Percentiles rank a stretch among this genome's conserved stretches.
phyloP scores from a whole-genome alignment of 2,113 vertebrate species.

The Tragelaphus strepsiceros region DNA sequence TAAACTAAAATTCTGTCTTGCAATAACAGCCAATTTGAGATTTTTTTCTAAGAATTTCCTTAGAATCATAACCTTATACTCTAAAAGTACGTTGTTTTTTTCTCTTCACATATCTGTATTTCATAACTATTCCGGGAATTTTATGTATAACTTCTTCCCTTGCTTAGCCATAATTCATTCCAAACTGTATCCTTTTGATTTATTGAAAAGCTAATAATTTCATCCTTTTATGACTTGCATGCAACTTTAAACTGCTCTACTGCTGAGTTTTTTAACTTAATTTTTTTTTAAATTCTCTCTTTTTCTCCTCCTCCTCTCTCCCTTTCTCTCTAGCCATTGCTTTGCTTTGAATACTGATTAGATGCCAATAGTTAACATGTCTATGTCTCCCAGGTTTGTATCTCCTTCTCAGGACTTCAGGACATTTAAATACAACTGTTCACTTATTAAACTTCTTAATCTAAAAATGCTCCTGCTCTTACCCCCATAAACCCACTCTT shows the following conservation, averaged over 20 bases:
- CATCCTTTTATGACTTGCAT: background rate
- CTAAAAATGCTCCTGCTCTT: background rate
- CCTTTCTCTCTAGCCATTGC: background rate
- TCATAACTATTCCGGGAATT: background rate
- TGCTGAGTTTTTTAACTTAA: background rate
- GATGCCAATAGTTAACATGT: background rate
- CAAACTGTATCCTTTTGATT: background rate
- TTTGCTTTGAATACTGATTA: background rate
- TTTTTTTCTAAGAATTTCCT: slow-evolving; percentile 37
- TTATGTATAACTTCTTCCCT: background rate
- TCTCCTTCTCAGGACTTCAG: background rate
- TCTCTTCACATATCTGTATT: background rate
- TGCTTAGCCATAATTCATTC: background rate
- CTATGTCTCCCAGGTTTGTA: background rate
- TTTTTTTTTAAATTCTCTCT: background rate
- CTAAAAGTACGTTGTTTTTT: background rate
- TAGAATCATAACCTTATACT: background rate
- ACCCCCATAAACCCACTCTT: background rate
- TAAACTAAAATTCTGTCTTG: background rate
- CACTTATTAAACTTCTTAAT: background rate
- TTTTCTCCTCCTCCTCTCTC: rapidly evolving
- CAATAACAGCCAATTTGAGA: background rate
- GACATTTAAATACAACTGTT: background rate
- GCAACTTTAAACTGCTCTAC: background rate
- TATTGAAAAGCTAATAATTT: background rate